phyloP scores from a whole-genome alignment of 2,888 invertebrate genomes.

The Deroplatys truncata region DNA sequence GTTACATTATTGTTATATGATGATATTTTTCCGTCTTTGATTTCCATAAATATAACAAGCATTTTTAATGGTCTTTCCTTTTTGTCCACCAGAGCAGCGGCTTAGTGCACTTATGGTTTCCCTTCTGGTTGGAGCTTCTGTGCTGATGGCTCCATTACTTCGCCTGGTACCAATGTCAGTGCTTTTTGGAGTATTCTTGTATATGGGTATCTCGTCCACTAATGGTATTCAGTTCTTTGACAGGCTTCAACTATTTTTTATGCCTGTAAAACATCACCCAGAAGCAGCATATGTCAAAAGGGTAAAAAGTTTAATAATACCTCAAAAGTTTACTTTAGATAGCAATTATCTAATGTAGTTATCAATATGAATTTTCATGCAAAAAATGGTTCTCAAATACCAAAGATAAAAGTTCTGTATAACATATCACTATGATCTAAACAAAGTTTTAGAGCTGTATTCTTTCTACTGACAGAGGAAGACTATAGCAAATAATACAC shows the following conservation, averaged over 20 bases:
- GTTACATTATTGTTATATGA: too few species aligned
- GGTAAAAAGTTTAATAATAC: conserved; percentile 47
- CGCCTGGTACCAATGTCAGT: conserved; percentile 91
- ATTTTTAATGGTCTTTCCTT: neutral
- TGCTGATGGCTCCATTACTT: conserved; percentile 75
- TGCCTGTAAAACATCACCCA: conserved; percentile 95
- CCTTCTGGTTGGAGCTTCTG: conserved; percentile 75
- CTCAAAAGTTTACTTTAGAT: neutral
- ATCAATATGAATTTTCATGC: too few species aligned
- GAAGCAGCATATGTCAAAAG: conserved; percentile 82
- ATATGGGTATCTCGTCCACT: conserved; percentile 93
- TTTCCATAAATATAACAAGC: too few species aligned
- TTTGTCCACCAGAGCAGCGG: conserved; percentile 64
- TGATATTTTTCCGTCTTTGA: too few species aligned
- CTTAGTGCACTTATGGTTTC: conserved; percentile 78
- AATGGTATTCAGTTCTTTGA: conserved; percentile 94
- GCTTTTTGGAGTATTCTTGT: conserved; percentile 93
- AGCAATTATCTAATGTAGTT: too few species aligned
- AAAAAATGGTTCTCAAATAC: neutral
- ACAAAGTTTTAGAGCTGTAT: neutral
- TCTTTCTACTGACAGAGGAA: too few species aligned
- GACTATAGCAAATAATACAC: too few species aligned
- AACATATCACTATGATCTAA: neutral
- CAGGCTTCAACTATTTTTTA: conserved; percentile 79
- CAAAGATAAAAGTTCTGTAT: neutral